Base-by-base conservation (phyloP, 2,797 vertebrate genomes). In the Eremophila alpestris region DNA sequence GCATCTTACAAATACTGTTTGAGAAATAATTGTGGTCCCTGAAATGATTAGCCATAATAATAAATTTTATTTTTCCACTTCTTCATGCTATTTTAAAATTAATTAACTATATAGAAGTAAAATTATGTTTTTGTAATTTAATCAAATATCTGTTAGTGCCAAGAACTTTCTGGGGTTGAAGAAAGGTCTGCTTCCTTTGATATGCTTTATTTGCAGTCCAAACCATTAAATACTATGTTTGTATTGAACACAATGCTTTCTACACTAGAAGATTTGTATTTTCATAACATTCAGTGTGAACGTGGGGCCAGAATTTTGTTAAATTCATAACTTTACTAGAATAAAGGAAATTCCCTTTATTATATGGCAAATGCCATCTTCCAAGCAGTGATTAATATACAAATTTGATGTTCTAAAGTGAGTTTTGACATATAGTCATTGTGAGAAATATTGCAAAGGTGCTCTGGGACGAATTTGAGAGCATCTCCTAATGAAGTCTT, bases 11-110 rank as follows among this genome's bases (percentile, higher is more conserved):
- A 84, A 84, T 87, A 52, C 36, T 92, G 27, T 68, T 91, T 87
- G 51, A 87, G 82, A 96, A 93, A 77, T 87, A 97, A 89, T 76
- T 86, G 34, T 34, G 63, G 24, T 78, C 29, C 29, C 80, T 71
- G 81, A 90, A 87, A 77, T 90, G 11, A 88, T 90, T 75, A 90
- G 26, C 38, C 55, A 79, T 76, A 95, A 77, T 59, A 91, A 82
- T 86, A 67, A 70, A 74, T 84, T 85, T 81, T 77, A 62, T 52
- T 91, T 76, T 58, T 83, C 55, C 11, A 21, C 13, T 91, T 79
- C 55, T 79, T 73, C n/a, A 18, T 89, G 88, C 17, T 76, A 69
- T 86, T 95, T 89, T 90, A 78, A 78, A 95, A 92, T 62, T 43
- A 92, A 91, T 91, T 87, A 79, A 60, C 60, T 90, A 14, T 46